phyloP scores from a whole-genome alignment of 2,888 invertebrate genomes.

The Helleia helle region DNA sequence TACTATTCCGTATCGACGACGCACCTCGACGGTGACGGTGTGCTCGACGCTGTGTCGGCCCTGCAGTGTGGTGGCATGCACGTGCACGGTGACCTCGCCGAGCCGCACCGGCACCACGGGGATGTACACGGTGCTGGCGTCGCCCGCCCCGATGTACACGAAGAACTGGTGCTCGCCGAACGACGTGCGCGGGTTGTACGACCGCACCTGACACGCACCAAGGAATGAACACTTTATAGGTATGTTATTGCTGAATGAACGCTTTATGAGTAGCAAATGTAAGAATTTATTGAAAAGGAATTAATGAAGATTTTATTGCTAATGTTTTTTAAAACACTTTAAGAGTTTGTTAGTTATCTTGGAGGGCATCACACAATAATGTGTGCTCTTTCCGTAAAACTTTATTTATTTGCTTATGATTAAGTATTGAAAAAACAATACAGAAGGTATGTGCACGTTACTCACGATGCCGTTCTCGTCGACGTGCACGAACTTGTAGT shows the following conservation, averaged over 20 bases:
- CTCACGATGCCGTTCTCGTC: slow-evolving; percentile 88
- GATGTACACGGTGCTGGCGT: slow-evolving; percentile 87
- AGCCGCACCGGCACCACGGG: slow-evolving; percentile 90
- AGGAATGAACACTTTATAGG: no score
- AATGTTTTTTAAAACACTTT: no score
- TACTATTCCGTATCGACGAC: no score
- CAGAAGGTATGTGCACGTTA: slow-evolving; percentile 16
- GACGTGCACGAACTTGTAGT: slow-evolving; percentile 94
- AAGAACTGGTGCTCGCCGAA: slow-evolving; percentile 97
- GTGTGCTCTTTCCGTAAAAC: no score
- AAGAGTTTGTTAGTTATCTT: no score
- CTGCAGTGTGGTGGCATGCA: slow-evolving; percentile 84
- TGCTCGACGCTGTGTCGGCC: slow-evolving; percentile 81
- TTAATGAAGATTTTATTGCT: no score
- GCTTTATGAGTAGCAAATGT: no score
- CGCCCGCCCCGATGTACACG: slow-evolving; percentile 86
- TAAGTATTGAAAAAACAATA: neutral
- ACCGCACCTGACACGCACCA: slow-evolving; percentile 75
- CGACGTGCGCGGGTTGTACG: slow-evolving; percentile 92
- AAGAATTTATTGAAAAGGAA: no score
- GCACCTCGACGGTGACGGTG: slow-evolving; percentile 79
- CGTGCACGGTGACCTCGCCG: slow-evolving; percentile 81
- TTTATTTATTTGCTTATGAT: no score
- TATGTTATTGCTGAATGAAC: no score
- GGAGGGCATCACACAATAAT: no score